Evolutionary conservation across 2,113 vertebrate species (phyloP).

Genomic region (Columba livia): DNA sequence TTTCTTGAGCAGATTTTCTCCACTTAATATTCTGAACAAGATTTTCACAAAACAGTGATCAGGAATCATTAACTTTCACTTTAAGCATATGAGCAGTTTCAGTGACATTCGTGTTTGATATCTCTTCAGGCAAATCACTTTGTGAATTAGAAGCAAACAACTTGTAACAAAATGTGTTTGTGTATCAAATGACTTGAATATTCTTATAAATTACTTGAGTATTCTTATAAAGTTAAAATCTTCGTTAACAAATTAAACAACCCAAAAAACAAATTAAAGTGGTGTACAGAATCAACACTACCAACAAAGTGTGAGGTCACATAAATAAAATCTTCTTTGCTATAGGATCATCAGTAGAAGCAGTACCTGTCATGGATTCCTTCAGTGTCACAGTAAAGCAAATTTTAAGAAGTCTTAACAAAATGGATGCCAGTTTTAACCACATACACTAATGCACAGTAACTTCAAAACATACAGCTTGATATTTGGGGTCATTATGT

Average conservation of each 20-base stretch:
- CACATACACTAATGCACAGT: too few species aligned
- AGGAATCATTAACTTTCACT: not conserved
- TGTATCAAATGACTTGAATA: not conserved
- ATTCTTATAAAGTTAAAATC: not conserved
- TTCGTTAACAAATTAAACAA: not conserved
- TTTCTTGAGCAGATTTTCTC: not conserved
- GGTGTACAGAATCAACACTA: not conserved
- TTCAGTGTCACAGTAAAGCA: not conserved
- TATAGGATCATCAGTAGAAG: not conserved
- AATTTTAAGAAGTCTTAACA: not conserved
- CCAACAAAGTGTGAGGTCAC: not conserved
- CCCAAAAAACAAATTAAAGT: not conserved
- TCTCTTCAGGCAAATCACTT: not conserved
- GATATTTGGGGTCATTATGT: not conserved
- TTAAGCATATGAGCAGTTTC: not conserved
- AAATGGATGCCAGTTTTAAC: not conserved
- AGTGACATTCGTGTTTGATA: not conserved
- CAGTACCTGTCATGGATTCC: not conserved
- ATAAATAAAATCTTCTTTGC: not conserved
- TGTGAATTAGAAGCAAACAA: not conserved
- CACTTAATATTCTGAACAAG: not conserved
- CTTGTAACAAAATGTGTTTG: not conserved
- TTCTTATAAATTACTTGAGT: not conserved
- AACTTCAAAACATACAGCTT: not conserved
- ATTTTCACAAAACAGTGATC: not conserved